A percentile compares a stretch with the other conserved stretches of the same genome.
phyloP scores from a whole-genome alignment of 2,797 vertebrate species.

The Danionella dracula region DNA sequence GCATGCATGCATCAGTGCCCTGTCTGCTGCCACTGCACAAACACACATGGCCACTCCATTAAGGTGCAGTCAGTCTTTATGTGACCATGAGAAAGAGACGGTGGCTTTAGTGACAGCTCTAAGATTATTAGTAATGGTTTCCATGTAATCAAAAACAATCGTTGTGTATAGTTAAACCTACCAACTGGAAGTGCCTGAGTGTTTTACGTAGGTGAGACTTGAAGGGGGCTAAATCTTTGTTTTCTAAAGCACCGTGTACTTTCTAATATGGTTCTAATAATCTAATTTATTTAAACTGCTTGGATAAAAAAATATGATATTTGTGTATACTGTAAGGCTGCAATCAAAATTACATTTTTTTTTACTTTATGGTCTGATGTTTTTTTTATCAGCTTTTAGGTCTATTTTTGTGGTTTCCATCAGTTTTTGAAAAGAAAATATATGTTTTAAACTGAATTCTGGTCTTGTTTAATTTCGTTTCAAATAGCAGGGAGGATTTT shows the following conservation, averaged over 20 bases:
- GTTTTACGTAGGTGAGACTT: no score
- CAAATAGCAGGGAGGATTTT: constrained; percentile 50
- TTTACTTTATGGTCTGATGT: no score
- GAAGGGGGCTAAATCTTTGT: no score
- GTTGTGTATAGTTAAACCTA: no score
- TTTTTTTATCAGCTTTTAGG: no score
- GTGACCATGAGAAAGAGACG: neutral
- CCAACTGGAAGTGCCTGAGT: no score
- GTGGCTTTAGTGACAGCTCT: neutral
- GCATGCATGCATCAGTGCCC: constrained; percentile 19
- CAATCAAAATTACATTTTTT: no score
- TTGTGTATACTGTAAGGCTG: no score
- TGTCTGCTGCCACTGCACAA: constrained; percentile 21
- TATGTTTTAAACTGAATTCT: constrained; percentile 22
- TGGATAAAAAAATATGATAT: no score
- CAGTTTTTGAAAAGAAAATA: constrained; percentile 12
- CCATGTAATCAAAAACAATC: neutral
- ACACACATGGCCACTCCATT: constrained; percentile 13
- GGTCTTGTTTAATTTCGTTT: constrained; percentile 17
- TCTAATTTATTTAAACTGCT: no score
- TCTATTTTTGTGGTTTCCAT: neutral
- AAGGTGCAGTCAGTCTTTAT: constrained; percentile 16
- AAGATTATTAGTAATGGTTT: constrained; percentile 11
- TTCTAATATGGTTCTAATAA: no score
- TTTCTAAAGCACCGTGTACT: no score